Conservation (phyloP, 2,888 invertebrate species). For the Agrochola litura region DNA sequence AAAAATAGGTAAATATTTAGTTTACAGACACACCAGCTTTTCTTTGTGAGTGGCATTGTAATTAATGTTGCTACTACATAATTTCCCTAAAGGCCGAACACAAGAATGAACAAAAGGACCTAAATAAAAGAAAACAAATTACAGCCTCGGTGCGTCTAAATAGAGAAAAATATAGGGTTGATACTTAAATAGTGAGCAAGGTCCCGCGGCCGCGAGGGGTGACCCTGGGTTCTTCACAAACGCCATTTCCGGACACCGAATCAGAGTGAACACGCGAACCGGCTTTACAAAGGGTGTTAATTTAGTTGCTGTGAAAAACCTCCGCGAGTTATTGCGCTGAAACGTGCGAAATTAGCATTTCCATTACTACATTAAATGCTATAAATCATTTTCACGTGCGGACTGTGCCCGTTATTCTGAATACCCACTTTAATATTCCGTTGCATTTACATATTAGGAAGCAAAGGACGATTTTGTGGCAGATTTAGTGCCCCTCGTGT, state of each 20-base stretch:
- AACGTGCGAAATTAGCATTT: conserved; percentile 77
- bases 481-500: conserved; percentile 55
- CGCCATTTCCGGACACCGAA: conserved; percentile 83
- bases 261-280: conserved; percentile 81
- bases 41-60: conserved; percentile 52
- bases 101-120: conserved; percentile 55
- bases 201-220: conserved; percentile 55
- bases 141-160: conserved; percentile 63
- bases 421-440: conserved; percentile 63
- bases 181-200: conserved; percentile 68
- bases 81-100: conserved; percentile 64
- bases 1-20: conserved; percentile 38
- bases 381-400: conserved; percentile 72
- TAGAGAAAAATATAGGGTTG: conserved; percentile 69
- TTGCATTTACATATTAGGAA: conserved; percentile 67
- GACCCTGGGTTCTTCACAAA: conserved; percentile 75
- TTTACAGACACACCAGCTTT: conserved; percentile 32
- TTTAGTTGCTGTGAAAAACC: conserved; percentile 79
- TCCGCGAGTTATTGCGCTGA: conserved; percentile 72
- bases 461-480: conserved; percentile 60
- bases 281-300: conserved; percentile 81
- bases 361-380: conserved; percentile 72
- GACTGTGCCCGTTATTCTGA: conserved; percentile 61
- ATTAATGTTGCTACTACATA: conserved; percentile 62
- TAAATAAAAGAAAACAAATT: conserved; percentile 65